Evolutionary conservation across 2,113 vertebrate genomes (phyloP), one percentile per base, ranked within the genome.

Genomic region (Psophia crepitans): DNA sequence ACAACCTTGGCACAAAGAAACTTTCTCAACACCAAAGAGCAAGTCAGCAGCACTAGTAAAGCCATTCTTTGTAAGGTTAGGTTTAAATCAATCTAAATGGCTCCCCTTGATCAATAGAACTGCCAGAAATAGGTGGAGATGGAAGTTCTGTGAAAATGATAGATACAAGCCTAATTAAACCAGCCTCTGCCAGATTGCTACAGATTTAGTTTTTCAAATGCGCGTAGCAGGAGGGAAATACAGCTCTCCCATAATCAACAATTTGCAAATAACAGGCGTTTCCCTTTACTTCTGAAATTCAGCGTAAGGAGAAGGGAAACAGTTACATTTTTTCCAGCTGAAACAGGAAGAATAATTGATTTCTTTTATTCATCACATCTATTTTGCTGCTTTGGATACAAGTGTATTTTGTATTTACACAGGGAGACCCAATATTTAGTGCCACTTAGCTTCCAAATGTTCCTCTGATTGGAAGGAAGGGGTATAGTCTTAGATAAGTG

Each of bases 261-360:
- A n/a, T 37, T 60, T 51, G 48, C 78, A 92, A 93, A 63, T 83
- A 93, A 74, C 17, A 94, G 87, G 78, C 49, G 6, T 96, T 94
- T 91, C 82, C 84, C 61, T 90, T 93, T 71, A 51, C 65, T 88
- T 88, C 85, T 75, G 30, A 88, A 94, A 93, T 71, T 68, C 60
- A 79, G 64, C 5, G 51, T 89, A 94, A 95, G 60, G 77, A 95
- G 83, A 78, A 95, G 68, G 76, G 90, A 92, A 95, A 76, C 53
- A 44, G 41, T 70, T 46, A 86, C 51, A 81, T 71, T 92, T 95
- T 96, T 95, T 89, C 94, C 88, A 94, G 60, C 33, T 89, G 65
- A 92, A 97, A 81, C 90, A 95, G 71, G 79, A 96, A 94, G 64
- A 96, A 91, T 69, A 81, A 49, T 48, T 78, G 28, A 88, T 90